A percentile compares a stretch with the other conserved stretches of the same genome.
Evolutionary conservation across 2,797 vertebrate species (phyloP).

Genomic region (Taeniopygia guttata): DNA sequence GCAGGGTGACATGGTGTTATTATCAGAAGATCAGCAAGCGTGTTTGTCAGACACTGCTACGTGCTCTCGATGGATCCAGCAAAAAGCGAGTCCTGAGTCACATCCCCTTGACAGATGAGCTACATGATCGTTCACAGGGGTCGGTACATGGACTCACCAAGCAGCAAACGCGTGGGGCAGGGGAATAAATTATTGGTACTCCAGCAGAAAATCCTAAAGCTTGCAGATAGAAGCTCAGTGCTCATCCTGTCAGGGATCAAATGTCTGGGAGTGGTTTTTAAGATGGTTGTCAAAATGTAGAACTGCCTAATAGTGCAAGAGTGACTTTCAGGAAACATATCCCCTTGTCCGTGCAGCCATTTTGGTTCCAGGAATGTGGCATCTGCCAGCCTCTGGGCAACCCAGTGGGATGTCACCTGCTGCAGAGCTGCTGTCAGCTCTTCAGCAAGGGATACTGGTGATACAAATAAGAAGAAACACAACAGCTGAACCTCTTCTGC

Average conservation of each 20-base stretch:
- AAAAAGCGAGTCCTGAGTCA: neutral
- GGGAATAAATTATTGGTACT: neutral
- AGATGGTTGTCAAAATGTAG: neutral
- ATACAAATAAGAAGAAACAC: neutral
- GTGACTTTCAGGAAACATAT: neutral
- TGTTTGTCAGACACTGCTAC: neutral
- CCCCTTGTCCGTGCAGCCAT: neutral
- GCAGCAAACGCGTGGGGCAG: rapidly evolving
- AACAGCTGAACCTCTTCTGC: neutral
- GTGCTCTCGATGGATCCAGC: neutral
- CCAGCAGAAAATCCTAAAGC: neutral
- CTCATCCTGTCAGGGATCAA: neutral
- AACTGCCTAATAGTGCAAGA: neutral
- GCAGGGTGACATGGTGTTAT: neutral
- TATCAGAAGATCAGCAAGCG: neutral
- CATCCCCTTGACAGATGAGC: neutral
- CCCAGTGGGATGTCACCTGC: neutral
- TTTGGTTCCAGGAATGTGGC: neutral
- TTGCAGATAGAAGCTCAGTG: neutral
- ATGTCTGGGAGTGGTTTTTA: neutral
- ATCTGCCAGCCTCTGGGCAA: neutral
- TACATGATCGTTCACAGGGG: neutral
- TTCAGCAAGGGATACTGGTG: neutral
- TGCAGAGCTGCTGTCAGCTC: neutral
- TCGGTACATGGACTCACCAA: neutral